Evolutionary conservation across 2,113 vertebrate genomes (phyloP), one percentile per base, ranked within the genome.

Genomic region (Ochotona curzoniae): DNA sequence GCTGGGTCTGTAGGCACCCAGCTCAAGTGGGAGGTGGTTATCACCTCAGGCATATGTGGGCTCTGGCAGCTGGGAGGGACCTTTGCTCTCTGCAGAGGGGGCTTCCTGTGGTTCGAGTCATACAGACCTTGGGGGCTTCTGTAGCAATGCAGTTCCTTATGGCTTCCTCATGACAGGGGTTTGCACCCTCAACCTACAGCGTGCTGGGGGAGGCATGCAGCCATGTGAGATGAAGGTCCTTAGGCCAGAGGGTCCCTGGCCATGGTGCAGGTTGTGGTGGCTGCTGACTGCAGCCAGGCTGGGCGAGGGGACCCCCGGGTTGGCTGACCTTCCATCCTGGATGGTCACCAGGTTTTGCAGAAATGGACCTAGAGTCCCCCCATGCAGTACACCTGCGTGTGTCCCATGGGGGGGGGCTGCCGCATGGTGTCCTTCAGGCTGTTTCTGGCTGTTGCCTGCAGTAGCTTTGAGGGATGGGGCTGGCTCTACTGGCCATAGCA

Each of bases 391-490:
- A 1, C 35, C 80, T 57, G 25, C 60, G 38, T 44, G 30, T 66
- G 32, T 44, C 57, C 11, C 12, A 8, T 25, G 6, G 70, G 30
- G 28, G 6, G 70, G 30, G 28, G 44, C 35, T 79, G 6, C 14
- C 1, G 26, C 51, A 61, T 44, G 38, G 35, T 23, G 44, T 28
- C 3, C 0, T 30, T 49, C 54, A 17, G 47, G 20, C 78, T 0
- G 0, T 28, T 26, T 61, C 80, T 32, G 54, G 60, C 32, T 35
- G 15, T 83, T 8, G 7, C 79, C 81, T 69, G 64, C 25, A 66
- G 93, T 6, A 57, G 82, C 92, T 94, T 84, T 7, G 10, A 93
- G 93, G 92, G 21, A 23, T 21, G 86, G 96, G 96, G 90, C 91
- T 91, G 78, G 87, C 91, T 95, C 93, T 82, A 67, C 87, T 95